Evolutionary conservation across 2,113 vertebrate species (phyloP), one percentile per base, ranked within the genome.

Genomic region (Anguilla rostrata): DNA sequence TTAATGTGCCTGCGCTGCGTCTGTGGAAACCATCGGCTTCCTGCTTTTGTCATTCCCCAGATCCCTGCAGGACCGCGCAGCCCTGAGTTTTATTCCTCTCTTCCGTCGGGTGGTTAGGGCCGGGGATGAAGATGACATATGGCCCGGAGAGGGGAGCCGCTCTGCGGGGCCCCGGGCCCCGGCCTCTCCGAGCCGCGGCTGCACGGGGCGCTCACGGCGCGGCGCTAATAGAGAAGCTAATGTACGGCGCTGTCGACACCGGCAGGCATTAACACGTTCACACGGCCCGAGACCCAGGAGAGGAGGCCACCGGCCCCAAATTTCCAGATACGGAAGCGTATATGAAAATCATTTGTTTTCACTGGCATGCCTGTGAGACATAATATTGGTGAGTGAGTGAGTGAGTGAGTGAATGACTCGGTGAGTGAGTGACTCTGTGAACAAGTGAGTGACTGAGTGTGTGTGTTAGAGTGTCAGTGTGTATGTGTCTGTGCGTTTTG

Each of bases 41-140:
- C 91, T 94, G 91, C 90, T 91, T 94, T 93, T 92, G 86, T 86
- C 89, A 87, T 91, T 79, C 22, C n/a, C 34, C 22, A 90, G 91
- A 86, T 89, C 86, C 85, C 88, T 87, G 84, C 86, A 88, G 87
- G 86, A 85, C 82, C 78, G 53, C 63, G 81, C 46, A 87, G 71
- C 82, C 60, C 40, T 56, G 80, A 40, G 34, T 75, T 81, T 88
- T 83, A 53, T 83, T 87, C 60, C 82, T 22, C 46, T 83, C 46
- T 78, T 79, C 78, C 56, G 60, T 82, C 78, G 43, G 16, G 20
- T 83, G 84, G 78, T 85, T 81, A 43, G 6, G 34, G 84, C 20
- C 0, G 40, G 46, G 22, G 15, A 75, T 66, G 75, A 46, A 46
- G n/a, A 56, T 78, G 75, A 86, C 75, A 57, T 79, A 49, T 49